These are phyloP conservation scores for Coenonympha arcania DNA, from an alignment of 2,888 invertebrate species.

Conservation along the genomic window DNA sequence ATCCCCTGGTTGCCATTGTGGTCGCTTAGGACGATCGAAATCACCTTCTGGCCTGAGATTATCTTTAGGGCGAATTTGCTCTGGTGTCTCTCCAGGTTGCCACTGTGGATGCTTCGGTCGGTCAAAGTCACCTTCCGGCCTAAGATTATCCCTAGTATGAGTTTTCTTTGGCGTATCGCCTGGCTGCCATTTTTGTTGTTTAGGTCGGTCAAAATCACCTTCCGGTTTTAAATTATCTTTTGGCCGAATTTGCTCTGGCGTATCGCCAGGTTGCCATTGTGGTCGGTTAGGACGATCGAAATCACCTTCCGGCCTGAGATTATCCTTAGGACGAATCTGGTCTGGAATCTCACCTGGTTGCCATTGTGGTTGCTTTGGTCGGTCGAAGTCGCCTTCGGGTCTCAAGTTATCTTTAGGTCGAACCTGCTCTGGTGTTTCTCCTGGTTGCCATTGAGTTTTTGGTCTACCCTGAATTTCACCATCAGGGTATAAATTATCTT, in stretches of 20 bases:
- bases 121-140: conserved; percentile 68
- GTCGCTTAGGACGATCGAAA: conserved; percentile 52
- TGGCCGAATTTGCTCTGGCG: conserved; percentile 20
- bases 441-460: conserved; percentile 47
- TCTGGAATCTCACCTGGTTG: conserved; percentile 39
- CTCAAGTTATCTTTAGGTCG: conserved; percentile 18
- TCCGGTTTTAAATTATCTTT: conserved; percentile 31
- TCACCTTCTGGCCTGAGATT: conserved; percentile 53
- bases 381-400: conserved; percentile 68
- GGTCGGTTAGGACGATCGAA: conserved; percentile 54
- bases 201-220: conserved; percentile 65
- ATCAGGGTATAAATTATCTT: conserved; percentile 37
- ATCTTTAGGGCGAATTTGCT: conserved; percentile 20
- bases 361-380: conserved; percentile 39
- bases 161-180: conserved; percentile 35
- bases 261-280: conserved; percentile 48
- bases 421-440: conserved; percentile 39
- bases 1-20: conserved; percentile 47
- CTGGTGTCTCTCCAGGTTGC: conserved; percentile 41
- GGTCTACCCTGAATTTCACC: not conserved
- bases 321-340: conserved; percentile 22
- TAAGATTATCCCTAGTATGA: conserved; percentile 17
- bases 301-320: conserved; percentile 51
- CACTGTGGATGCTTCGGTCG: conserved; percentile 39
- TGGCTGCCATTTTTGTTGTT: conserved; percentile 42